Evolutionary conservation across 2,888 invertebrate species (phyloP).

Genomic region (Carterocephalus palaemon): DNA sequence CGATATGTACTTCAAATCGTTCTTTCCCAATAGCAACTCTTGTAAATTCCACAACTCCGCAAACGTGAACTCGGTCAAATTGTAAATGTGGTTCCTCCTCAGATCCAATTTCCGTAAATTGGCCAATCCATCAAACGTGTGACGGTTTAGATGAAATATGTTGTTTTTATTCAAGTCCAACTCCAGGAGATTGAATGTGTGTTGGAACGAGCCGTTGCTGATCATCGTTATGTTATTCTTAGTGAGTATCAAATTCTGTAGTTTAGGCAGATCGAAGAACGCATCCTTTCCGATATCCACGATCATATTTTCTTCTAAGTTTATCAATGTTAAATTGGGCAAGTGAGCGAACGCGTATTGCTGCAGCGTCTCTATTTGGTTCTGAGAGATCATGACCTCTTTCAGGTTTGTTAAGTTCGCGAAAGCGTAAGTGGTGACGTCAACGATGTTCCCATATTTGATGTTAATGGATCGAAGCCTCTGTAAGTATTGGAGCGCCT

Average conservation of each 20-base stretch:
- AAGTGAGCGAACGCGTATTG: constrained; percentile 86
- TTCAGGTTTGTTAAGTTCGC: constrained; percentile 84
- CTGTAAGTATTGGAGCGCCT: constrained; percentile 82
- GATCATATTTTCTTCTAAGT: constrained; percentile 87
- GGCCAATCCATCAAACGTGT: constrained; percentile 87
- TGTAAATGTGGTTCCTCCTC: constrained; percentile 85
- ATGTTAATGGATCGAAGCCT: constrained; percentile 83
- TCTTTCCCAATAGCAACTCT: constrained; percentile 84
- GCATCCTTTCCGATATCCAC: constrained; percentile 85
- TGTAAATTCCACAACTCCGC: constrained; percentile 86
- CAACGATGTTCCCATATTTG: constrained; percentile 84
- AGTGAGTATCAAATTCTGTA: constrained; percentile 87
- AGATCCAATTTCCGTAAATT: constrained; percentile 86
- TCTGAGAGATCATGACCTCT: constrained; percentile 83
- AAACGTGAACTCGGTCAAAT: constrained; percentile 88
- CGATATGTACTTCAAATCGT: constrained; percentile 84
- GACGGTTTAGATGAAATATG: constrained; percentile 85
- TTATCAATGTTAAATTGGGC: constrained; percentile 82
- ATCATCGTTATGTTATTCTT: constrained; percentile 91
- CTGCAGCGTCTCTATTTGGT: constrained; percentile 83
- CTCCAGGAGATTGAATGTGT: constrained; percentile 85
- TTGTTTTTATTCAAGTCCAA: constrained; percentile 89
- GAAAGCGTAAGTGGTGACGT: constrained; percentile 84
- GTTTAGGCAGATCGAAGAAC: constrained; percentile 84
- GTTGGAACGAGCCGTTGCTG: constrained; percentile 90